Base-by-base conservation (phyloP, 2,797 vertebrate genomes). In the Phylloscopus collybita region DNA sequence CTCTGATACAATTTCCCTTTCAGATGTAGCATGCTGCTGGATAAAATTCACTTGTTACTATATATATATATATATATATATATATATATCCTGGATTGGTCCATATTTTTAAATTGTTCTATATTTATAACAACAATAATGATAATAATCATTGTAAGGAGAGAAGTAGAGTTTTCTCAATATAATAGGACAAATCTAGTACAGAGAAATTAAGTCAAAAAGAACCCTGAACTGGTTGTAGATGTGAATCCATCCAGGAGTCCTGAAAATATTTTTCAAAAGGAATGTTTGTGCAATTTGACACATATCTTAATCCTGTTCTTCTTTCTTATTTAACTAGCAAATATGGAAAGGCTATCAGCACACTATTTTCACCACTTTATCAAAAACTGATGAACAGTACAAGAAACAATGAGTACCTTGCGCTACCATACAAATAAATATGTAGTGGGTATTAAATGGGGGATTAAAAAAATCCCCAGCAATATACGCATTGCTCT, bases 181-280 rank as follows among this genome's bases (percentile, higher is more conserved):
- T 66, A 29, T 26, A 42, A 49, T 11, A 34, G 2, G 22, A 26
- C 0, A 10, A 82, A 45, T 30, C 3, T 34, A 36, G 14, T 74
- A 30, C 13, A 56, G 21, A 45, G 19, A 9, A 67, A 40, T 23
- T 14, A 86, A 72, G 10, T 40, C 0, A 23, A 57, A 64, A 70
- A 44, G 4, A 13, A 1, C 6, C 7, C 18, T 22, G 25, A 54
- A 65, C 2, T 32, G 3, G 2, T 32, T 49, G 12, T 16, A 54
- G 8, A 16, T 64, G 7, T 61, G 8, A 40, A 74, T 71, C 7
- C 20, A 6, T 23, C 26, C 22, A 25, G 8, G 12, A 70, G 20
- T n/a, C 18, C 25, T 19, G 34, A 4, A 45, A 50, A 53, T 30
- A n/a, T 6, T 36, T 59, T 32, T 8, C 3, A 45, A 54, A 89